phyloP scores from a whole-genome alignment of 2,113 vertebrate genomes.

The Nycticebus coucang region DNA sequence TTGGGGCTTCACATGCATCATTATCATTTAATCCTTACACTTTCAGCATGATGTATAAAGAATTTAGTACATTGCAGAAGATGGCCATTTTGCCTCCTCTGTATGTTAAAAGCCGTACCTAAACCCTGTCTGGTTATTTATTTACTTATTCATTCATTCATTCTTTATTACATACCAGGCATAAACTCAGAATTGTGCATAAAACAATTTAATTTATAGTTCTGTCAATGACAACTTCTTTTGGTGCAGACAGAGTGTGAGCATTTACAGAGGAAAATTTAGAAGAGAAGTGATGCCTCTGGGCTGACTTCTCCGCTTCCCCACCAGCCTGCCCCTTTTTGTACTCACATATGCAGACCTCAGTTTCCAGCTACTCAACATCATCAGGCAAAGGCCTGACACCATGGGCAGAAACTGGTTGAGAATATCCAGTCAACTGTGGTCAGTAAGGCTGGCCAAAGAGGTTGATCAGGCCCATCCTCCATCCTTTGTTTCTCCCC shows the following conservation, averaged over 20 bases:
- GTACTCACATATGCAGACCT: background rate
- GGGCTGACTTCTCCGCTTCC: background rate
- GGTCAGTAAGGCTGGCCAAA: background rate
- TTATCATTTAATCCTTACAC: background rate
- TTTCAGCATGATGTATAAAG: background rate
- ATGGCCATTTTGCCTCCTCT: background rate
- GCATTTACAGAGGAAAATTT: background rate
- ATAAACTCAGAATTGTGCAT: background rate
- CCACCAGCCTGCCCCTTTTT: background rate
- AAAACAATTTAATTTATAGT: background rate
- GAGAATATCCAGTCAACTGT: background rate
- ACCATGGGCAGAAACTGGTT: background rate
- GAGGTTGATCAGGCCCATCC: background rate
- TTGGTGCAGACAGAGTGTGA: background rate
- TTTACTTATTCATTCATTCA: background rate
- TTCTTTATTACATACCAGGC: background rate
- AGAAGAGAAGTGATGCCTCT: background rate
- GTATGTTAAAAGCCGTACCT: background rate
- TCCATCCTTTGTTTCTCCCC: accelerated
- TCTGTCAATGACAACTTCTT: background rate
- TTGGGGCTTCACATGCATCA: background rate
- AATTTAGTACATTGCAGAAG: background rate
- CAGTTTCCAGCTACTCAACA: background rate
- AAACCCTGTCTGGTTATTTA: constrained; percentile 1
- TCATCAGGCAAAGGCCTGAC: background rate